These are phyloP conservation scores for Hypsopygia costalis DNA, from an alignment of 2,888 invertebrate genomes.

Conservation along the genomic window DNA sequence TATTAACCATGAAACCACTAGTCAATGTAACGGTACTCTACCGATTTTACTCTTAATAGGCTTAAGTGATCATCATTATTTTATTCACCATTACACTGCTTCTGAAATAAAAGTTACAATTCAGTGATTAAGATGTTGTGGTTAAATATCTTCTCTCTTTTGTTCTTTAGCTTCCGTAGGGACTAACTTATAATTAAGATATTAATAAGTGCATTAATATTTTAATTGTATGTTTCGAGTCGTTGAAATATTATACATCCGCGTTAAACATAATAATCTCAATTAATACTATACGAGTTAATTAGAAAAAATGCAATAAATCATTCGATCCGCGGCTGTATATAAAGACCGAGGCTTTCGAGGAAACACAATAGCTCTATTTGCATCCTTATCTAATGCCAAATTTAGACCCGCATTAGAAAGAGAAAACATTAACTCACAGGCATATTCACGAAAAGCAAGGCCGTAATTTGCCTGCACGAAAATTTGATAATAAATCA, in stretches of 20 bases:
- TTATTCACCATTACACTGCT: no score
- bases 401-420: slow-evolving; percentile 35
- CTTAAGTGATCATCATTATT: no score
- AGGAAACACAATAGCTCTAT: slow-evolving; percentile 57
- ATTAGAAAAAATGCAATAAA: slow-evolving; percentile 70
- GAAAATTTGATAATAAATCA: slow-evolving; percentile 80
- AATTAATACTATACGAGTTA: slow-evolving; percentile 68
- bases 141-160: slow-evolving; percentile 22
- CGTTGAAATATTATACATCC: slow-evolving; percentile 54
- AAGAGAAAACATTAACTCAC: slow-evolving; percentile 42
- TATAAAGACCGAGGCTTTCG: slow-evolving; percentile 57
- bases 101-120: no score
- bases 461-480: slow-evolving; percentile 76
- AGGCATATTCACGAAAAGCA: slow-evolving; percentile 55
- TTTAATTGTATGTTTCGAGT: slow-evolving; percentile 42
- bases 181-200: slow-evolving; percentile 44
- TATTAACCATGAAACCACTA: no score
- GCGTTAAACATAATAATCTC: slow-evolving; percentile 66
- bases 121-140: no score
- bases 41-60: no score
- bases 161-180: slow-evolving; percentile 36
- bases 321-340: slow-evolving; percentile 60
- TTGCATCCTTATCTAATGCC: slow-evolving; percentile 50
- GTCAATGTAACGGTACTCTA: no score
- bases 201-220: no score